Percentiles rank a stretch among this genome's conserved stretches.
Conservation (phyloP, 2,797 vertebrate genomes). For the Hydrophis major region DNA sequence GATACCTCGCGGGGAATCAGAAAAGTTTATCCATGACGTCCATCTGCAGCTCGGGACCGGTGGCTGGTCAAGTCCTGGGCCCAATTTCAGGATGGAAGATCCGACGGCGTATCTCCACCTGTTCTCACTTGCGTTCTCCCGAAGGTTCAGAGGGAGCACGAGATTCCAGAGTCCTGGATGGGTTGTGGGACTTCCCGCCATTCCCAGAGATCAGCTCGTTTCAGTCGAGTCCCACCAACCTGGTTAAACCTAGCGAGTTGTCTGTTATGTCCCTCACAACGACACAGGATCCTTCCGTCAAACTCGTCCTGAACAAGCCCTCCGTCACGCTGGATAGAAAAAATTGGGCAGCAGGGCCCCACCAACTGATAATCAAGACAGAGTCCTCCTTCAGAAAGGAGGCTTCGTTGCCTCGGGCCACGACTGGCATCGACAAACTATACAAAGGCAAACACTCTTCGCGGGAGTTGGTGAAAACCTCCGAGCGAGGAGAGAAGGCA, state of each 20-base stretch:
- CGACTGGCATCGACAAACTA: slow-evolving; percentile 70
- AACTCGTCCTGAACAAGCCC: background rate
- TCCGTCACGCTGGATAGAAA: background rate
- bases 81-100: slow-evolving; percentile 71
- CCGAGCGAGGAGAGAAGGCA: slow-evolving; percentile 24
- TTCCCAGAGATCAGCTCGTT: slow-evolving; percentile 3
- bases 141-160: slow-evolving; percentile 60
- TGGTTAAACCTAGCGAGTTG: background rate
- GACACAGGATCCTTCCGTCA: background rate
- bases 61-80: slow-evolving; percentile 30
- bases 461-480: slow-evolving; percentile 77
- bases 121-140: slow-evolving; percentile 78
- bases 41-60: slow-evolving; percentile 65
- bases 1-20: slow-evolving; percentile 42
- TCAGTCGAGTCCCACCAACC: background rate
- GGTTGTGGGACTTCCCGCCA: background rate
- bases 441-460: slow-evolving; percentile 80
- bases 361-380: background rate
- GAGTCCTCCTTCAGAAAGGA: slow-evolving; percentile 51
- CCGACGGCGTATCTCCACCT: slow-evolving; percentile 81
- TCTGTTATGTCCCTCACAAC: background rate
- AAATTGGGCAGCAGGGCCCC: background rate
- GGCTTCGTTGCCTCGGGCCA: slow-evolving; percentile 69
- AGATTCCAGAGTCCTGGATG: background rate
- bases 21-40: slow-evolving; percentile 65